Evolutionary conservation across 2,113 vertebrate genomes (phyloP).

Genomic region (Leptodactylus fuscus): DNA sequence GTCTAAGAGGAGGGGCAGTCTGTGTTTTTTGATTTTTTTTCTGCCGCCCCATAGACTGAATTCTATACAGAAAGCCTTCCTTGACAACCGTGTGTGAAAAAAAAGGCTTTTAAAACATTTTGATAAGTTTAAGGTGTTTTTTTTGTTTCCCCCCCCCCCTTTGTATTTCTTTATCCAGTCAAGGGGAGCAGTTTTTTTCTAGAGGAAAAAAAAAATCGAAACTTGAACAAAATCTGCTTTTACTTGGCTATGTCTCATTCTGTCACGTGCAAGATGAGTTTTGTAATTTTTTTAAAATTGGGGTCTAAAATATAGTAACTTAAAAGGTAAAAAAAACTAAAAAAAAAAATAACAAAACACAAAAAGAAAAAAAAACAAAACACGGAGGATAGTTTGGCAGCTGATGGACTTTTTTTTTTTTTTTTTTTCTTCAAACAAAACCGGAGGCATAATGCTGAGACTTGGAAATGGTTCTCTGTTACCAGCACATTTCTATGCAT

Average conservation of each 20-base stretch:
- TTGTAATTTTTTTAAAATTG: conserved; percentile 72
- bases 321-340: neutral
- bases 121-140: conserved; percentile 80
- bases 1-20: conserved; percentile 73
- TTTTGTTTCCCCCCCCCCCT: conserved; percentile 76
- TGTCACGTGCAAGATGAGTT: conserved; percentile 77
- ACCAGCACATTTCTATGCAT: conserved; percentile 87
- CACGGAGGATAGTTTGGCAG: conserved; percentile 78
- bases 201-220: conserved; percentile 78
- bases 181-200: conserved; percentile 83
- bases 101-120: conserved; percentile 81
- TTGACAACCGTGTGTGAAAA: conserved; percentile 72
- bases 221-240: conserved; percentile 92
- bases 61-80: conserved; percentile 71
- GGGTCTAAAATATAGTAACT: conserved; percentile 63
- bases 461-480: conserved; percentile 75
- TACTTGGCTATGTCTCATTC: conserved; percentile 82
- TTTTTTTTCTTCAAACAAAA: conserved; percentile 65
- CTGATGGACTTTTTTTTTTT: conserved; percentile 70
- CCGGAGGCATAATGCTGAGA: conserved; percentile 73
- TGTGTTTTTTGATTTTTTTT: conserved; percentile 67
- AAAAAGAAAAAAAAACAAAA: no score
- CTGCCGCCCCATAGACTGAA: conserved; percentile 74
- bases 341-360: conserved; percentile 16
- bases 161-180: conserved; percentile 80